A percentile compares a stretch with the other conserved stretches of the same genome.
These are phyloP conservation scores for Myotis findleyi DNA, from an alignment of 2,797 vertebrate genomes.

Conservation along the genomic window DNA sequence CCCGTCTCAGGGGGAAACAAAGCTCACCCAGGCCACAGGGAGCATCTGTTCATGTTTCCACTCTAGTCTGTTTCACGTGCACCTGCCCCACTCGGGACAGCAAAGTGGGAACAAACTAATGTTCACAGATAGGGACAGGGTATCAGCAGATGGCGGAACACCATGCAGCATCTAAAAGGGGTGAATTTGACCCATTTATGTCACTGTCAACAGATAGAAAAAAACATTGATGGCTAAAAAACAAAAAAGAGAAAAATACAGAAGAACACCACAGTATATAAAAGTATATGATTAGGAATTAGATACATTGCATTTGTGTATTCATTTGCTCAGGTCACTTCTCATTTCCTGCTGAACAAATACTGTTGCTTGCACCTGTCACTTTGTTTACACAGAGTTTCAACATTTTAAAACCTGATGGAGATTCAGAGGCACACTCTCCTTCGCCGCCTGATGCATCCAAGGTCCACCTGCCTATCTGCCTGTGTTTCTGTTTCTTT, in stretches of 20 bases:
- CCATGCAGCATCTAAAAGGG: not conserved
- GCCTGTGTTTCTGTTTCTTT: fast-evolving
- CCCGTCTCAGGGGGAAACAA: fast-evolving
- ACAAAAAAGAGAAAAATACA: no score
- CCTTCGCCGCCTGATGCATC: fast-evolving
- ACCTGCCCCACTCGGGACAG: no score
- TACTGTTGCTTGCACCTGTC: not conserved
- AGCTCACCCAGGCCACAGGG: not conserved
- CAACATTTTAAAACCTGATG: no score
- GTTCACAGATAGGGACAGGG: not conserved
- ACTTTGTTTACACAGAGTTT: not conserved
- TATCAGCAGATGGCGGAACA: fast-evolving
- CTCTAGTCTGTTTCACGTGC: not conserved
- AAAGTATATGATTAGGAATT: no score
- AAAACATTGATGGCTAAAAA: not conserved
- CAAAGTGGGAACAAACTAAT: not conserved
- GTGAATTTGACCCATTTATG: no score
- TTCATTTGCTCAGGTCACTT: fast-evolving
- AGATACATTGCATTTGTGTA: no score
- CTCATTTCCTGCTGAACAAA: not conserved
- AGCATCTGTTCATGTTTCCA: not conserved
- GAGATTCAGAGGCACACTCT: not conserved
- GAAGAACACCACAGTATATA: not conserved
- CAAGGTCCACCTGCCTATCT: fast-evolving
- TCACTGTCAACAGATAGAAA: not conserved